Base-by-base conservation (phyloP, 2,888 invertebrate genomes). In the Drosophila subquinaria region DNA sequence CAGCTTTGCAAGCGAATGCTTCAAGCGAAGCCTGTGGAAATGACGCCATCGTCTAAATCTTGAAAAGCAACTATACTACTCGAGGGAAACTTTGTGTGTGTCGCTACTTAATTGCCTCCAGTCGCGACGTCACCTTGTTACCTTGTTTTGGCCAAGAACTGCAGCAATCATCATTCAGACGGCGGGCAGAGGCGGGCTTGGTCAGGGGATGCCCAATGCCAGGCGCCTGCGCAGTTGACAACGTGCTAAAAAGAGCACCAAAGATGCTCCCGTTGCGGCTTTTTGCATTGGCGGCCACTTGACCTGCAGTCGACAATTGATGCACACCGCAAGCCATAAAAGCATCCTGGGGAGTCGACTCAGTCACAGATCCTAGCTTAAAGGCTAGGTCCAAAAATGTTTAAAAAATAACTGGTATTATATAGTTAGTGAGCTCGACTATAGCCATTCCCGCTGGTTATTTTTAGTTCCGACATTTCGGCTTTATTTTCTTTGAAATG, bases 151-250 rank as follows among this genome's bases (percentile, higher is more conserved):
- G 68, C 66, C 23, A 53, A 52, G 53, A 66, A 62, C 56, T 73
- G 77, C 69, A 69, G 74, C 69, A 76, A 79, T 71, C 68, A 67
- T 48, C 57, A 60, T 42, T 64, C 6, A 50, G 51, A 38, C 50
- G 38, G 43, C 17, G 6, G 36, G 2, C 45, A 42, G 35, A 38
- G 45, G 45, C 30, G 50, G 47, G 8, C 2, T 38, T 23, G 33
- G 11, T 11, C 23, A 43, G 20, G 10, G 56, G 13, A 23, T 43
- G 33, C 2, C n/a, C 40, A 17, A 23, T 40, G 62, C 45, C 47
- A 48, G 71, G 69, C 84, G 84, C 84, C 65, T 43, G 72, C 87
- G 84, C 87, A n/a, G n/a, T n/a, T n/a, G n/a, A n/a, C n/a, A n/a
- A n/a, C n/a, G n/a, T n/a, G n/a, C n/a, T n/a, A n/a, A n/a, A n/a